Base-by-base conservation (phyloP, 2,888 invertebrate species). In the Protophormia terraenovae region DNA sequence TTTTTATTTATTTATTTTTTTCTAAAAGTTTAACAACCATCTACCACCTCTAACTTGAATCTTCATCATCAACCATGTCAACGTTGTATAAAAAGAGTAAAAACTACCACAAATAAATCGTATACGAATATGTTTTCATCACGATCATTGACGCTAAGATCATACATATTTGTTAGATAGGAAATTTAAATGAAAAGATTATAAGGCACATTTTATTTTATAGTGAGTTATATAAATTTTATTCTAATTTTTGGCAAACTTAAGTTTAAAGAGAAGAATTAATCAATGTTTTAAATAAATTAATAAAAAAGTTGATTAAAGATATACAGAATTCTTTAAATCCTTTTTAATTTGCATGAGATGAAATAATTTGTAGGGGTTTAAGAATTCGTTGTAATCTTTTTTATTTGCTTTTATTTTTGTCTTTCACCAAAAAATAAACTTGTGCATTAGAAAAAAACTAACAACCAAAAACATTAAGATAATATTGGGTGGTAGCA, bases 101-200 rank as follows among this genome's bases (percentile, higher is more conserved):
- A 60, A 76, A 19, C 50, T 75, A 12, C n/a, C n/a, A n/a, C 14
- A 45, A 50, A 27, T 7, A 55, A 55, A 10, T 27, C 27, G n/a
- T 41, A 8, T 41, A 79, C 64, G 62, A 71, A 79, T 71, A 79
- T 71, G 62, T 69, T 79, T 79, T 75, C 50, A 76, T 58, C 60
- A 53, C 62, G 72, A 50, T 62, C 72, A 83, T 73, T 60, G 60
- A 47, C 66, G 66, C 32, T 55, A 41, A 82, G 77, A 55, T 66
- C 38, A 35, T 71, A 14, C 62, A 79, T 71, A 38, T 62, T 62
- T 24, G 32, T 10, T 32, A 27, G 24, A n/a, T n/a, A 77, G 29
- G 2, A 41, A 16, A 32, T 27, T 16, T 38, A 41, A 53, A 19
- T 38, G 14, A 64, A 62, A 66, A 24, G n/a, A 24, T 29, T n/a